Conservation (phyloP, 37 sponge, comb jelly and placozoan species). For the Halisarca cf. caerulea region DNA sequence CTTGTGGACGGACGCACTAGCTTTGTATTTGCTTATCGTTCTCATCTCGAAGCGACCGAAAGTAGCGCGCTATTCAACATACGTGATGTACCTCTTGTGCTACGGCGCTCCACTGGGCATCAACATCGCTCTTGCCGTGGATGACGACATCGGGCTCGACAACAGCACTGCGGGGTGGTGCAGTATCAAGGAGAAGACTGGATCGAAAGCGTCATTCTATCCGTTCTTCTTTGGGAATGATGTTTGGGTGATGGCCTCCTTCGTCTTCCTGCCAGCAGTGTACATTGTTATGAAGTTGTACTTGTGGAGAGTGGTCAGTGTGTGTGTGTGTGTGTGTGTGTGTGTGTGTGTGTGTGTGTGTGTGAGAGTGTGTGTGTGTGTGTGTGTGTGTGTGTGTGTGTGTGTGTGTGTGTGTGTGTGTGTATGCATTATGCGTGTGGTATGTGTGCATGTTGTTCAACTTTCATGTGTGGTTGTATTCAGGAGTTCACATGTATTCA, state of each 20-base stretch:
- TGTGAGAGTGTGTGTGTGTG: conserved; percentile 62
- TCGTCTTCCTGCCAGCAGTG: conserved; percentile 45
- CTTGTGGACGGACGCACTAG: conserved; percentile 65
- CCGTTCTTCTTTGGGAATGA: conserved; percentile 50
- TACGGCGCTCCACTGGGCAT: conserved; percentile 21
- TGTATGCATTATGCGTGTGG: conserved; percentile 57
- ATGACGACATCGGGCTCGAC: neutral
- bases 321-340: conserved; percentile 56
- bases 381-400: conserved; percentile 66
- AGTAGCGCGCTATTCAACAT: neutral
- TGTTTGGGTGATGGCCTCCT: conserved; percentile 42
- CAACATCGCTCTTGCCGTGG: neutral
- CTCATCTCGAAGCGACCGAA: neutral
- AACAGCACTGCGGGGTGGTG: conserved; percentile 39
- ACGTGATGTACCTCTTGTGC: conserved; percentile 33
- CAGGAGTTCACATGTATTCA: too few relatives aligned
- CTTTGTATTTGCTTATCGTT: conserved; percentile 35
- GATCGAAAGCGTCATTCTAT: neutral
- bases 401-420: conserved; percentile 74
- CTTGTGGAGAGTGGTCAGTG: conserved; percentile 32
- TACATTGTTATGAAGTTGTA: conserved; percentile 34
- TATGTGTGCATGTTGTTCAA: conserved; percentile 54
- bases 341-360: conserved; percentile 56
- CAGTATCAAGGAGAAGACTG: neutral
- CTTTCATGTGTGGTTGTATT: neutral